A percentile compares a stretch with the other conserved stretches of the same genome.
phyloP scores from a whole-genome alignment of 1,140 invertebrate species.

The Alviniconcha marisindica region DNA sequence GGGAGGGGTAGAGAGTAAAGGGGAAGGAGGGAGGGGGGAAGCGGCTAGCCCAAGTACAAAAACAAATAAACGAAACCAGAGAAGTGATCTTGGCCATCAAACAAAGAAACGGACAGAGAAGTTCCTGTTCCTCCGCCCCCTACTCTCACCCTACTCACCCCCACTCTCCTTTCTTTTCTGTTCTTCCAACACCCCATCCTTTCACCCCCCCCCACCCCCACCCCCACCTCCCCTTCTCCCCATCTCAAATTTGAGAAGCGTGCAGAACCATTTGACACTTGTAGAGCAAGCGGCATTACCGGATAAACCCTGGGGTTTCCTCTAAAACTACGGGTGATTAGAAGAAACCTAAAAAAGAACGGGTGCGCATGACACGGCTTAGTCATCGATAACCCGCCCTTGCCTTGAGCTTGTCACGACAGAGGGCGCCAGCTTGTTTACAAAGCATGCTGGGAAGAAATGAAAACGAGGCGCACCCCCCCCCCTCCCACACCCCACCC shows the following conservation, averaged over 20 bases:
- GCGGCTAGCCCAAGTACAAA: no score
- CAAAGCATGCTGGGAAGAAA: no score
- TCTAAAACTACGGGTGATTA: no score
- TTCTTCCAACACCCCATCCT: not conserved
- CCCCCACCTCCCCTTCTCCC: not conserved
- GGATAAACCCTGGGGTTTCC: not conserved
- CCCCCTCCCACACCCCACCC: not conserved
- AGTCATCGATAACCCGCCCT: constrained; percentile 15
- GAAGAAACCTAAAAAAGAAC: no score
- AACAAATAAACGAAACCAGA: no score
- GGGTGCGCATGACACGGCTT: not conserved
- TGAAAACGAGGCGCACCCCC: not conserved
- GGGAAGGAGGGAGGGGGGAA: no score
- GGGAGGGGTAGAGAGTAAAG: no score
- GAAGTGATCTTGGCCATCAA: no score
- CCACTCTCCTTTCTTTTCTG: not conserved
- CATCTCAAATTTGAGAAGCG: not conserved
- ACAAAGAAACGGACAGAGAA: not conserved
- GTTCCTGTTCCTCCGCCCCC: not conserved
- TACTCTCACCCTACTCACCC: not conserved
- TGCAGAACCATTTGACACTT: not conserved
- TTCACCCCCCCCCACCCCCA: not conserved
- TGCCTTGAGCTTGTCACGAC: not conserved
- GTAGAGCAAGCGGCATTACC: not conserved
- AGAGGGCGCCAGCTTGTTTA: no score